These are phyloP conservation scores for Muscicapa striata DNA, from an alignment of 2,797 vertebrate species.

Conservation along the genomic window DNA sequence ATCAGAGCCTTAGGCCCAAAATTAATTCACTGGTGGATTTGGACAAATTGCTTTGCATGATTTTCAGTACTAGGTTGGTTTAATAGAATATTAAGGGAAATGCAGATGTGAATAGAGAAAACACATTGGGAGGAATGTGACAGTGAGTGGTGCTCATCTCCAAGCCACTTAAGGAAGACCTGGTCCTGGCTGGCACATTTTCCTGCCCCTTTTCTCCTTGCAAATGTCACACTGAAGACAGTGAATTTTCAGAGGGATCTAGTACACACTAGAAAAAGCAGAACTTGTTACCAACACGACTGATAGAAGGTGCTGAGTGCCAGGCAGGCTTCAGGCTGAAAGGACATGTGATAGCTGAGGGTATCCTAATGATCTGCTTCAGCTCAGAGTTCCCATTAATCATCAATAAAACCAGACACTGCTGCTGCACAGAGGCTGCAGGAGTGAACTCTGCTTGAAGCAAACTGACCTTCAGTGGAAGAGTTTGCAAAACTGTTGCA, in stretches of 20 bases:
- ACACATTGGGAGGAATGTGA: rapidly evolving
- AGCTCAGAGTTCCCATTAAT: background rate
- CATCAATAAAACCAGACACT: background rate
- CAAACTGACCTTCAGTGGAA: background rate
- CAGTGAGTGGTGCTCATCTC: background rate
- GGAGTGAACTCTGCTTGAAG: background rate
- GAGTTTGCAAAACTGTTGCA: background rate
- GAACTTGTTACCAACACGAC: rapidly evolving
- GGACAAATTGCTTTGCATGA: background rate
- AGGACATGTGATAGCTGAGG: rapidly evolving
- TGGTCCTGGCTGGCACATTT: background rate
- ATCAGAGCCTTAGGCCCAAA: slow-evolving; percentile 8
- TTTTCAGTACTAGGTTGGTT: slow-evolving; percentile 17
- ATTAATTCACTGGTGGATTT: slow-evolving; percentile 29
- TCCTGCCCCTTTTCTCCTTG: background rate
- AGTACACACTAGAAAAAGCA: background rate
- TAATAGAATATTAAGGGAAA: background rate
- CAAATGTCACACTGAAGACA: background rate
- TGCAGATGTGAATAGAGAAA: background rate
- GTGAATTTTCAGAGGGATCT: background rate
- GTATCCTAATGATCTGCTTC: background rate
- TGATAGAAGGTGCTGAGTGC: background rate
- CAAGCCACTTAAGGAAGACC: background rate
- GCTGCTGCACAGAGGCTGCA: background rate
- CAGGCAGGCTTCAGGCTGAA: background rate